Base-by-base conservation (phyloP, 2,888 invertebrate genomes). In the Andrena praecox region DNA sequence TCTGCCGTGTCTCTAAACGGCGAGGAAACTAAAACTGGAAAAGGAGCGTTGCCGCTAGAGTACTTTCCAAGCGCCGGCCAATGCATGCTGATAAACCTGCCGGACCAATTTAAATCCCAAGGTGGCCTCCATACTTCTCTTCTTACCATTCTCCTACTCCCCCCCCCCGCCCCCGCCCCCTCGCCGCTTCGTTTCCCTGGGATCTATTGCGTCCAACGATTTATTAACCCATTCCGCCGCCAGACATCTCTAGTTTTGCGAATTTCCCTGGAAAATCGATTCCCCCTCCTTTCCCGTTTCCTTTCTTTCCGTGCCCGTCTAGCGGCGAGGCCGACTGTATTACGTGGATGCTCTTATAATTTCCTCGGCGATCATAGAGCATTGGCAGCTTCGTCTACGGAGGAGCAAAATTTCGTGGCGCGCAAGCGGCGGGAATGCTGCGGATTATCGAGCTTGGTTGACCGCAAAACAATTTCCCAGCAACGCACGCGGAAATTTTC, bases 71-170 rank as follows among this genome's bases (percentile, higher is more conserved):
- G 82, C 63, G 77, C 77, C 84, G 87, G 78, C 86, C 87, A 91
- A 88, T 90, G 89, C 90, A 88, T 85, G 87, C 87, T 87, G 91
- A 90, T 89, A 91, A 88, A 89, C 85, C 85, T 80, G 60, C 72
- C 71, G 84, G 83, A 85, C 78, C 87, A 86, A 90, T 89, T 89
- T 85, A 91, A 91, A 89, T 88, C 83, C 83, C 70, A 80, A 80
- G 77, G 85, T 78, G 85, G 35, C 69, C 66, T 59, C 48, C 50
- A 35, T 20, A 12, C 60, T 48, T 54, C 35, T 50, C 20, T 50
- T 48, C 54, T 16, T 20, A 20, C 52, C 10, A 1, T 56, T 29
- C 4, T 6, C 42, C 33, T 42, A 1, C 50, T 3, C 8, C 27
- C 20, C 4, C 6, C 27, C 10, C n/a, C 54, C 35, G n/a, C n/a